phyloP scores from a whole-genome alignment of 2,888 invertebrate species.

The Chaetoderma sp. region DNA sequence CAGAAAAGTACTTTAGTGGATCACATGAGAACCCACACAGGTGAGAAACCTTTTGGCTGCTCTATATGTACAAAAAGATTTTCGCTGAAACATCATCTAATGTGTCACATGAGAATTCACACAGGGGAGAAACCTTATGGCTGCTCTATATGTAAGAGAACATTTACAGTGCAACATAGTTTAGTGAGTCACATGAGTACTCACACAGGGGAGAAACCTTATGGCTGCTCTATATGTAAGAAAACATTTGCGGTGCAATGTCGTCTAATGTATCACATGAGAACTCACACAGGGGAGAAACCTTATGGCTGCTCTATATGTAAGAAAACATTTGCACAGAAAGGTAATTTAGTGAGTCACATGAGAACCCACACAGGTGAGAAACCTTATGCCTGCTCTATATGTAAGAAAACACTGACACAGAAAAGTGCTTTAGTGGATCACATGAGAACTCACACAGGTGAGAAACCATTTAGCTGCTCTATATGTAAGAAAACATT shows the following conservation, averaged over 20 bases:
- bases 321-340: conserved; percentile 38
- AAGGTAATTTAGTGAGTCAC: conserved; percentile 38
- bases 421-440: conserved; percentile 40
- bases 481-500: conserved; percentile 25
- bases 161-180: conserved; percentile 39
- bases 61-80: neutral
- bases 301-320: conserved; percentile 36
- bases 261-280: conserved; percentile 27
- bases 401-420: conserved; percentile 42
- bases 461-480: conserved; percentile 36
- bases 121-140: conserved; percentile 37
- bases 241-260: neutral
- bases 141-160: conserved; percentile 37
- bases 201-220: conserved; percentile 35
- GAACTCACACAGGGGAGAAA: conserved; percentile 39
- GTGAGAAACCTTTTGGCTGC: neutral
- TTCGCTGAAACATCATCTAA: neutral
- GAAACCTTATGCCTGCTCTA: conserved; percentile 39
- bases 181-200: conserved; percentile 37
- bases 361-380: conserved; percentile 40
- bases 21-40: no score
- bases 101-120: conserved; percentile 36
- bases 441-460: conserved; percentile 37
- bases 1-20: no score
- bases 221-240: neutral